These are phyloP conservation scores for Tridacna gigas DNA, from an alignment of 2,888 invertebrate genomes.

Conservation along the genomic window DNA sequence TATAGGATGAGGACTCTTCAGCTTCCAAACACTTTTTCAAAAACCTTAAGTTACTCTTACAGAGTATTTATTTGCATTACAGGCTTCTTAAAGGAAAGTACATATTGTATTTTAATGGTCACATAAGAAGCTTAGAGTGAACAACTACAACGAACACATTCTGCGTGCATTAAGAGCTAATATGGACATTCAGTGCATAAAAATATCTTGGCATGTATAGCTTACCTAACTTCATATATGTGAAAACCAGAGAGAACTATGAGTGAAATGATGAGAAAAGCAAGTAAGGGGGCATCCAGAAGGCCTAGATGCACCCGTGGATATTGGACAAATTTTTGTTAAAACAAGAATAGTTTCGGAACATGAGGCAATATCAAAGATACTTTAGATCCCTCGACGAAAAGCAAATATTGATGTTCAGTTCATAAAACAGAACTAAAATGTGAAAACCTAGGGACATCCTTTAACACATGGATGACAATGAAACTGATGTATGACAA, in stretches of 20 bases:
- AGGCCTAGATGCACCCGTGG: slow-evolving; percentile 20
- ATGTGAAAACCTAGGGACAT: slow-evolving; percentile 52
- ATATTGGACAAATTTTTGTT: slow-evolving; percentile 50
- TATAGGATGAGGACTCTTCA: background rate
- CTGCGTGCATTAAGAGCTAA: slow-evolving; percentile 51
- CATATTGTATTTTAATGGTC: slow-evolving; percentile 16
- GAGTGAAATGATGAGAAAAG: slow-evolving; percentile 52
- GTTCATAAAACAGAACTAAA: no score
- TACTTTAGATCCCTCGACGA: slow-evolving; percentile 47
- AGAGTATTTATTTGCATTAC: slow-evolving; percentile 20
- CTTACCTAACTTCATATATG: slow-evolving; percentile 62
- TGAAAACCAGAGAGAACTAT: slow-evolving; percentile 48
- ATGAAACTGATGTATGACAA: slow-evolving; percentile 34
- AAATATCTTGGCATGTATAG: slow-evolving; percentile 53
- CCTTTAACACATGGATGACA: slow-evolving; percentile 49
- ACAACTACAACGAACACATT: slow-evolving; percentile 43
- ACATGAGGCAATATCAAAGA: slow-evolving; percentile 53
- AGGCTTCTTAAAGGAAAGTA: slow-evolving; percentile 18
- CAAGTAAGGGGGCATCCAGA: slow-evolving; percentile 32
- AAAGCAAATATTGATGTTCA: slow-evolving; percentile 22
- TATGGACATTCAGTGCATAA: slow-evolving; percentile 60
- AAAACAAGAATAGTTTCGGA: slow-evolving; percentile 49
- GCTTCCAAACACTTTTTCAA: background rate
- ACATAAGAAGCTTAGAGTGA: no score
- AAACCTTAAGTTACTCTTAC: no score